phyloP scores from a whole-genome alignment of 1,140 invertebrate species.

The Procambarus clarkii region DNA sequence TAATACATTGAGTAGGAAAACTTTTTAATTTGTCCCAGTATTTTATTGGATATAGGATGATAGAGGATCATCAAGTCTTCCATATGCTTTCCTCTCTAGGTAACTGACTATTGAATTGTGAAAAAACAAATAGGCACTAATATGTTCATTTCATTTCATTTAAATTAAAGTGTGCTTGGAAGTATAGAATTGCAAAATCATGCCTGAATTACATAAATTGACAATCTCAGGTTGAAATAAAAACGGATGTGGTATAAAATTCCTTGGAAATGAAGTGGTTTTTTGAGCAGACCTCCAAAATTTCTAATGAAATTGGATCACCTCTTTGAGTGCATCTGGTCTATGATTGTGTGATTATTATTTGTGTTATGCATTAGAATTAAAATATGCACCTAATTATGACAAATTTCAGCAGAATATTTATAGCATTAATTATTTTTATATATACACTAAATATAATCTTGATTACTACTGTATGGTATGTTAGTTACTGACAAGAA shows the following conservation, averaged over 20 bases:
- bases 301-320: too few relatives aligned
- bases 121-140: not conserved
- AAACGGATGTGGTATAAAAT: conserved; percentile 7
- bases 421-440: not conserved
- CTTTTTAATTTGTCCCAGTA: not conserved
- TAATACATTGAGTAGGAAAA: too few relatives aligned
- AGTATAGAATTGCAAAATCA: not conserved
- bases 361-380: not conserved
- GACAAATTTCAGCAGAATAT: too few relatives aligned
- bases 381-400: not conserved
- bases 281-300: conserved; percentile 14
- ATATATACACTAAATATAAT: not conserved
- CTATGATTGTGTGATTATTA: not conserved
- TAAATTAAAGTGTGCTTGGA: not conserved
- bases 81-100: not conserved
- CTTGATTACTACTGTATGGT: not conserved
- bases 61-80: not conserved
- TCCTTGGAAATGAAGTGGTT: conserved; percentile 20
- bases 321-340: not conserved
- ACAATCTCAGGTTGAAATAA: conserved; percentile 15
- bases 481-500: not conserved
- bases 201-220: not conserved
- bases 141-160: not conserved
- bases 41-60: not conserved
- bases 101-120: not conserved